Evolutionary conservation across 1,140 invertebrate genomes (phyloP), one percentile per base, ranked within the genome.

Genomic region (Apolygus lucorum): DNA sequence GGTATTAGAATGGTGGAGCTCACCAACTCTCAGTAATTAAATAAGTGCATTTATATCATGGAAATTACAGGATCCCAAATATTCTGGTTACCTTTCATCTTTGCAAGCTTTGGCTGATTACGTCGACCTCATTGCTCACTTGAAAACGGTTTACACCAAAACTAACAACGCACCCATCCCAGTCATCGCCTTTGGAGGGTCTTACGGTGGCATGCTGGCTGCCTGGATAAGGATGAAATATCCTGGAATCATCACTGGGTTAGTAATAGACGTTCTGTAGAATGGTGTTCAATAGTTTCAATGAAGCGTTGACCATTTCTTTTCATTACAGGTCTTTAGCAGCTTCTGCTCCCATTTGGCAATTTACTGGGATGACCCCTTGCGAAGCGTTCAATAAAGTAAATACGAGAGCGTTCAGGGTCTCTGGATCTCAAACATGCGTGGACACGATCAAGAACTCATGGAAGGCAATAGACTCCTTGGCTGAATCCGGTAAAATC

Each of bases 181-280:
- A 0, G 92, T 98, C 0, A 88, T 98, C 74, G 89, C 88, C 13
- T 96, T 99, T 82, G 96, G 96, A 67, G 92, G 92, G 0, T 96
- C 93, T 0, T 98, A 98, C 74, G 92, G 92, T 0, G 96, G 96
- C 67, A 99, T 99, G 96, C 79, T 99, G 28, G 85, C 96, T 25
- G 91, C 95, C 1, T 99, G 95, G 91, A 86, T 98, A 68, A 84
- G 96, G 28, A 92, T 97, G 76, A 99, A 98, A 79, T 99, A 98
- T 83, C 96, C 96, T 11, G 90, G 95, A 75, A 78, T 94, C 54
- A 86, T 97, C 17, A 79, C 82, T 71, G 90, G 88, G 88, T 89
- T 67, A 62, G 73, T 68, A 78, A 22, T 59, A 13, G 34, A 49
- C 17, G 17, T 11, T 49, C 34, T 49, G 34, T 49, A 8, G 17